Conservation (phyloP, 2,113 vertebrate species). For the Hypomesus transpacificus region DNA sequence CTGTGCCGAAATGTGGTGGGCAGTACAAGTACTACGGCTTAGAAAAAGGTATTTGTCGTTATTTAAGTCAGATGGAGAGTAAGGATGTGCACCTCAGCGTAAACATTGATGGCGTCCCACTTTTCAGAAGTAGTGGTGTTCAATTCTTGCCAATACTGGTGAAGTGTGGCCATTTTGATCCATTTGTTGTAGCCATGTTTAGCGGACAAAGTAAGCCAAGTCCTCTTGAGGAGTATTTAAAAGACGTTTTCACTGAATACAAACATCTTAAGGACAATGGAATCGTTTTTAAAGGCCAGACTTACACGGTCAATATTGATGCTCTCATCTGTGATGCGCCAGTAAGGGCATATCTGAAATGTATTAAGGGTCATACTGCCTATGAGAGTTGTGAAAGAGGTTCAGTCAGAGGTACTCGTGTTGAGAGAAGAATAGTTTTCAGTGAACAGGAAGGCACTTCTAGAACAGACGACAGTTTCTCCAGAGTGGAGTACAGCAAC, state of each 20-base stretch:
- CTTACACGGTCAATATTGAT: no score
- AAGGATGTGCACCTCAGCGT: slow-evolving; percentile 27
- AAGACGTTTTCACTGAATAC: slow-evolving; percentile 15
- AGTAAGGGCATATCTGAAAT: slow-evolving; percentile 32
- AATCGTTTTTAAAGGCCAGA: background rate
- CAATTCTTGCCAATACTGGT: slow-evolving; percentile 27
- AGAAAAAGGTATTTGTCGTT: slow-evolving; percentile 25
- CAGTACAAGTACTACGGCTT: slow-evolving; percentile 21
- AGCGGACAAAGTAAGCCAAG: slow-evolving; percentile 27
- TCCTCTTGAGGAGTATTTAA: slow-evolving; percentile 21
- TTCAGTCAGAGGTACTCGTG: slow-evolving; percentile 9
- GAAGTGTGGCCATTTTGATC: slow-evolving; percentile 27
- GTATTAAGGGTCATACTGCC: slow-evolving; percentile 36
- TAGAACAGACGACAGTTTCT: slow-evolving; percentile 18
- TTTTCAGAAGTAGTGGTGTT: slow-evolving; percentile 33
- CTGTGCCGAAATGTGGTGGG: slow-evolving; percentile 17
- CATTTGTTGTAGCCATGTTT: slow-evolving; percentile 32
- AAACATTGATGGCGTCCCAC: slow-evolving; percentile 33
- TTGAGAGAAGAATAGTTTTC: slow-evolving; percentile 27
- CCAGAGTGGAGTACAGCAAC: slow-evolving; percentile 17
- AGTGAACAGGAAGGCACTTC: slow-evolving; percentile 7
- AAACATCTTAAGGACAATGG: slow-evolving; percentile 26
- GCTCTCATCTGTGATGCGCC: background rate
- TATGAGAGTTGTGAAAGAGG: slow-evolving; percentile 34
- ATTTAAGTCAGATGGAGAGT: background rate